Evolutionary conservation across 2,113 vertebrate genomes (phyloP).

Genomic region (Scopus umbretta): DNA sequence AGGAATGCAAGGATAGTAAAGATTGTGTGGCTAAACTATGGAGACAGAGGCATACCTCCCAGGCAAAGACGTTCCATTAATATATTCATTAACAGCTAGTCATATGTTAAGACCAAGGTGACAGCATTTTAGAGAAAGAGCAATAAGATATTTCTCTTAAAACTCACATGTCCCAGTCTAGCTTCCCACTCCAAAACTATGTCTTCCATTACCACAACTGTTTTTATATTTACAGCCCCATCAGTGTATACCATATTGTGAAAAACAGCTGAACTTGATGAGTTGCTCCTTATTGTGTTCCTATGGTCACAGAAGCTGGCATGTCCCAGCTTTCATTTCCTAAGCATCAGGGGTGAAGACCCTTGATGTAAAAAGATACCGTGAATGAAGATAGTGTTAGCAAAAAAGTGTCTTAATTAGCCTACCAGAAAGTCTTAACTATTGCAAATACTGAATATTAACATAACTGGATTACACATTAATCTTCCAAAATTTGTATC

Average conservation of each 20-base stretch:
- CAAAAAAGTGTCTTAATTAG: not conserved
- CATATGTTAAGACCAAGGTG: not conserved
- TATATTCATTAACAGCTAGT: not conserved
- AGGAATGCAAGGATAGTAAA: not conserved
- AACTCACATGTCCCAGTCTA: not conserved
- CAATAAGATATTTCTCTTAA: not conserved
- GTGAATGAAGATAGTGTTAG: rapidly evolving
- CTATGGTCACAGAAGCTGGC: not conserved
- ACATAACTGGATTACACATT: not conserved
- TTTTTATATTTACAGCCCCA: not conserved
- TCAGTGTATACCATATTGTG: not conserved
- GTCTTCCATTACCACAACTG: not conserved
- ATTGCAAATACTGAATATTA: not conserved
- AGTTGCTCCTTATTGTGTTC: not conserved
- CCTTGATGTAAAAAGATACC: not conserved
- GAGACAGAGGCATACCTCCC: not conserved
- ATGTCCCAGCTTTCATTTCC: not conserved
- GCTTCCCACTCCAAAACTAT: not conserved
- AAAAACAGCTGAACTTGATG: not conserved
- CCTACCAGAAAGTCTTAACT: not conserved
- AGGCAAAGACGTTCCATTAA: not conserved
- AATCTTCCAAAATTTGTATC: not conserved
- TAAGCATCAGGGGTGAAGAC: not conserved
- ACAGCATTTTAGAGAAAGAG: not conserved
- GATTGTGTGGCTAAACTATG: not conserved